Evolutionary conservation across 2,113 vertebrate genomes (phyloP), one percentile per base, ranked within the genome.

Genomic region (Hemiprocne comata): DNA sequence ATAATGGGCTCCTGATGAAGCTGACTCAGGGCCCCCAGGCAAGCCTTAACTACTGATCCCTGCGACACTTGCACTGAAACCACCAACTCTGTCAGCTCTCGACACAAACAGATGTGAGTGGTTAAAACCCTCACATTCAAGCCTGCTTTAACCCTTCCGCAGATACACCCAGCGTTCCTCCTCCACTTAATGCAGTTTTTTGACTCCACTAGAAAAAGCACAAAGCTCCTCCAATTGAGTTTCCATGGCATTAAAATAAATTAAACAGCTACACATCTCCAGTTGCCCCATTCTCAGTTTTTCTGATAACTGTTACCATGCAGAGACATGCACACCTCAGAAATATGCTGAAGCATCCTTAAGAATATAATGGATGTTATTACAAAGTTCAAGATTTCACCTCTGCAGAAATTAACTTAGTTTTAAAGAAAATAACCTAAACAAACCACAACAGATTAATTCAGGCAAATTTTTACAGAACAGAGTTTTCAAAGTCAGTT

Each of bases 371-470:
- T 11, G 7, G 36, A 54, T 24, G 84, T 77, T 9, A 26, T 14
- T 54, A 74, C 13, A 42, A 40, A 87, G 18, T 38, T 90, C 31
- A 82, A 58, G 46, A 28, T 93, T 76, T 42, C 29, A 38, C 9
- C 24, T 87, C 24, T 19, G 33, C 36, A 89, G 62, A 91, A 92
- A 79, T 29, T 51, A 2, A 31, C 4, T 71, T 69, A 33, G 28
- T 50, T 66, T 13, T 11, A 65, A 86, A 86, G 12, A 15, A 48
- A 34, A 53, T 19, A 17, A 19, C 6, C 3, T 42, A 55, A 75
- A 23, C 1, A 7, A 81, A 86, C 9, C 64, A 53, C 55, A 73
- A 58, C 0, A 0, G 34, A 74, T 50, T 38, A 53, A 87, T 51
- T 76, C 66, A 83, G 38, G 62, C 17, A 28, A 48, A 8, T 48